Base-by-base conservation (phyloP, 1,140 invertebrate species). In the Ridgeia piscesae region DNA sequence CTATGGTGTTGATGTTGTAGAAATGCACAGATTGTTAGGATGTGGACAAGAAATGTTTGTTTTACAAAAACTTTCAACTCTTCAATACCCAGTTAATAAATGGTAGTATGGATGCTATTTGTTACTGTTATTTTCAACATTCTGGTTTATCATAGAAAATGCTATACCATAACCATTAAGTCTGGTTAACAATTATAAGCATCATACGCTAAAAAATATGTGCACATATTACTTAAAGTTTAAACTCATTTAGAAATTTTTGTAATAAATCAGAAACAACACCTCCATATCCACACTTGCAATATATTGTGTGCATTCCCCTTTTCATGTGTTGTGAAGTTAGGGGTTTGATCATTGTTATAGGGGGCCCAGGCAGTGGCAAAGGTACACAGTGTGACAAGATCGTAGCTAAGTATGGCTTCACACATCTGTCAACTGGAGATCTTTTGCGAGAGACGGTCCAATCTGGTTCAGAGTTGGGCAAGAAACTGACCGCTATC, bases 401-500 rank as follows among this genome's bases (percentile, higher is more conserved):
- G 90, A 96, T 96, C 34, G 95, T 95, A 14, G 94, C 95, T 50
- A 95, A 96, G 88, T 96, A 96, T 93, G 96, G 96, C 9, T 96
- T 95, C 94, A 95, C 95, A 92, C 96, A 96, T 93, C 94, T 96
- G 91, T 96, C 96, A 11, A 95, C 96, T 89, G 96, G 96, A 17
- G 96, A 96, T 93, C 94, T 96, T 34, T 93, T 96, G 4, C 93
- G 96, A 92, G 96, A 94, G 35, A 96, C 96, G 92, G 96, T 96
- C n/a, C 93, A 94, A 14, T 95, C 95, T 17, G 96, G 95, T 6
- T 96, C 96, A 77, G 95, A 94, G 77, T 92, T 95, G 92, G 96
- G 95, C 77, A 96, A 89, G 95, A 96, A 92, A 95, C 97, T 94
- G 95, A 96, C 97, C 91, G 97, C 97, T 35, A 97, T 97, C 17